phyloP scores from a whole-genome alignment of 2,797 vertebrate species.

The Falco biarmicus region DNA sequence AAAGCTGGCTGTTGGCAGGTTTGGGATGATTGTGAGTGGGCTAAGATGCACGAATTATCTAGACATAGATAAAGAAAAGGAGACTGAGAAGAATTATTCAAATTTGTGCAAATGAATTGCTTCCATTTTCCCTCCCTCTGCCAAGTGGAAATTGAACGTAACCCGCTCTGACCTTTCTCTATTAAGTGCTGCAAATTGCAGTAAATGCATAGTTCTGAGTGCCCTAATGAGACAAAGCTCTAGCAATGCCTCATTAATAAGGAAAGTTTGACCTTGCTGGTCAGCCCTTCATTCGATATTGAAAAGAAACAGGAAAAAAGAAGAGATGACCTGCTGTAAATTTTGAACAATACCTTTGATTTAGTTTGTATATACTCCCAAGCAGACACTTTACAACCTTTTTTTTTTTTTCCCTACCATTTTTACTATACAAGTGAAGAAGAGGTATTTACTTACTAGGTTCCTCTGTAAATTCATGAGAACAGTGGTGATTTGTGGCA shows the following conservation, averaged over 20 bases:
- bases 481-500: background rate
- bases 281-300: slow-evolving; percentile 86
- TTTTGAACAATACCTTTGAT: slow-evolving; percentile 86
- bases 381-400: slow-evolving; percentile 54
- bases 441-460: slow-evolving; percentile 45
- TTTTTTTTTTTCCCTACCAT: background rate
- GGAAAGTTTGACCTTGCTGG: slow-evolving; percentile 88
- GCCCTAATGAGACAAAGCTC: slow-evolving; percentile 84
- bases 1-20: slow-evolving; percentile 77
- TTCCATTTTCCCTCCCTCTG: slow-evolving; percentile 94
- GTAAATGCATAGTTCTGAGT: slow-evolving; percentile 89
- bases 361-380: slow-evolving; percentile 82
- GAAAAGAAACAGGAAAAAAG: slow-evolving; percentile 87
- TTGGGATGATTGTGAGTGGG: slow-evolving; percentile 83
- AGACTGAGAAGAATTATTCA: slow-evolving; percentile 95
- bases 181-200: slow-evolving; percentile 98
- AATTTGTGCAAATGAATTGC: slow-evolving; percentile 99
- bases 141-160: slow-evolving; percentile 99
- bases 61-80: slow-evolving; percentile 78
- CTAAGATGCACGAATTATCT: slow-evolving; percentile 81
- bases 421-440: slow-evolving; percentile 39
- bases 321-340: slow-evolving; percentile 88
- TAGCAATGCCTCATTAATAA: slow-evolving; percentile 91
- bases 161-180: slow-evolving; percentile 94
- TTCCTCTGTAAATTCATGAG: background rate